Conservation (phyloP, 2,797 vertebrate genomes). For the Falco berigora region DNA sequence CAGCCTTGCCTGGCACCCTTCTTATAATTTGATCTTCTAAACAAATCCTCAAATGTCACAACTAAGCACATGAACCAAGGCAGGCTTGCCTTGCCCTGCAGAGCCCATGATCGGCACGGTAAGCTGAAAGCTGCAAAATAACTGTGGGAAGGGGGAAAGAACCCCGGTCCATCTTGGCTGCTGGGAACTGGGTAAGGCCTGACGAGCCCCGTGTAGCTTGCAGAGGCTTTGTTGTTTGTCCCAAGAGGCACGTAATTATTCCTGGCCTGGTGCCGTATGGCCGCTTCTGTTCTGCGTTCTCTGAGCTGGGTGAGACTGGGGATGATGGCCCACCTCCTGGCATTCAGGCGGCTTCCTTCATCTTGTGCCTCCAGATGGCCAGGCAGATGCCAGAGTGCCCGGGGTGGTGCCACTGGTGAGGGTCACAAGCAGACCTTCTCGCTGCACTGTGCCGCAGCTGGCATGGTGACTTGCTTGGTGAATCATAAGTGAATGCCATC, state of each 20-base stretch:
- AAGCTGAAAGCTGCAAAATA: not conserved
- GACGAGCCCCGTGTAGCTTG: not conserved
- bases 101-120: fast-evolving
- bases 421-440: not conserved
- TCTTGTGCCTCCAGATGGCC: fast-evolving
- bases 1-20: not conserved
- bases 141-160: not conserved
- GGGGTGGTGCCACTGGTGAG: fast-evolving
- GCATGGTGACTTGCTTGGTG: not conserved
- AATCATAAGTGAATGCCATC: not conserved
- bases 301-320: not conserved
- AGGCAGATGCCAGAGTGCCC: fast-evolving
- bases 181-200: not conserved
- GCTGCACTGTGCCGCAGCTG: not conserved
- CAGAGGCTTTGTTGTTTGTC: not conserved
- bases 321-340: not conserved
- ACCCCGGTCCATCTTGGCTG: fast-evolving
- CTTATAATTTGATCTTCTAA: not conserved
- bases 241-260: not conserved
- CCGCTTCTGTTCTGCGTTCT: not conserved
- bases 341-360: not conserved
- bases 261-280: fast-evolving
- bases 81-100: not conserved
- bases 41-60: not conserved
- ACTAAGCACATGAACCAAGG: not conserved